Evolutionary conservation across 2,888 invertebrate genomes (phyloP), one percentile per base, ranked within the genome.

Genomic region (Synergus laeviventris): DNA sequence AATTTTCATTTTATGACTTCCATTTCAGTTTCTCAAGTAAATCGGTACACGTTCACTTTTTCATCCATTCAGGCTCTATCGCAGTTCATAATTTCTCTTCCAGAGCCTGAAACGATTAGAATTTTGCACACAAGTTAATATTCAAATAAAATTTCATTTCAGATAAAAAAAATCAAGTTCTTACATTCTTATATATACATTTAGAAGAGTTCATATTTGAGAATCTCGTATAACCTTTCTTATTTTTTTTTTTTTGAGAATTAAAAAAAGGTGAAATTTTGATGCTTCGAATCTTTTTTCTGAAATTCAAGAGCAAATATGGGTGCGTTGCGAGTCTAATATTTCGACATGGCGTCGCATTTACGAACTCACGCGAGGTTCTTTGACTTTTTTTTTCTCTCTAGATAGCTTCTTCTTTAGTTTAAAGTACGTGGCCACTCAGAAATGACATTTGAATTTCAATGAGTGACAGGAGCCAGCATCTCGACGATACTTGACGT

Each of bases 241-340:
- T 61, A 16, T 36, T 38, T 24, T 59, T 62, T n/a, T 61, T 62
- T 11, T n/a, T n/a, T n/a, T 62, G 31, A 36, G 31, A n/a, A n/a
- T 38, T 5, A 8, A 36, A 60, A n/a, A n/a, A 61, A 38, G 62
- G n/a, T 16, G 60, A 74, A 76, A 74, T 70, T 31, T 9, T 31
- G 42, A 21, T 73, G 39, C 78, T 79, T 81, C 70, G 78, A 82
- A 82, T 79, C 82, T 74, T 78, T 79, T 77, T 76, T 66, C 79
- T 73, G 79, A 81, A 84, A 86, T 86, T 83, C 80, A 79, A 81
- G 84, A 84, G 84, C 85, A 86, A 86, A 86, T 80, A 86, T 85
- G 82, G 84, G 85, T 78, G 85, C 83, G 85, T 81, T 83, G 83
- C 81, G 78, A 73, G 81, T 80, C 79, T 81, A 78, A 80, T 74